Base-by-base conservation (phyloP, 2,797 vertebrate genomes). In the Petrocephalus schoutedeni region DNA sequence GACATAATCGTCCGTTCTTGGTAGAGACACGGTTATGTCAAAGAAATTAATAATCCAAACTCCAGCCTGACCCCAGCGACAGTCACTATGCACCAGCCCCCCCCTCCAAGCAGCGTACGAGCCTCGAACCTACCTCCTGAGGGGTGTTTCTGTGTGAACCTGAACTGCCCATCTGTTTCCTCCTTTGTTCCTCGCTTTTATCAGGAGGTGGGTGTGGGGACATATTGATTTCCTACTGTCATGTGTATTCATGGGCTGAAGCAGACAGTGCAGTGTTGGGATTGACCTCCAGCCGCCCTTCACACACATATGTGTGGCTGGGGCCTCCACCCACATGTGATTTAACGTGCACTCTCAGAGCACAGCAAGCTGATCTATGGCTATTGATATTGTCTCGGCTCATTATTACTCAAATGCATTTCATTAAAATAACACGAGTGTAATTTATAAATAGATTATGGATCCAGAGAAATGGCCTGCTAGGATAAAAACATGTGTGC, bases 331-430 rank as follows among this genome's bases (percentile, higher is more conserved):
- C 19, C 14, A 19, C 28, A 36, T 16, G 54, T 85, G 14, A 85
- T 85, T 85, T 57, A 41, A 7, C 14, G 14, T 41, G 21, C 54
- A 32, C 23, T 85, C 57, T 57, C 12, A 54, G 19, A 53, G 16
- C 2, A 53, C 80, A 85, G 49, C 5, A 12, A 41, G 83, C 21
- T 84, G 21, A 53, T 56, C 82, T 54, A 54, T 14, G 54, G 28
- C 3, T 57, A 85, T 41, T 58, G 84, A 85, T 85, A 58, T 85
- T 58, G 8, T 41, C 28, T 28, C 19, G 53, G 4, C 84, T 57
- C 54, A 36, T 58, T 86, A 64, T 86, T 86, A 86, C 56, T 45
- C n/a, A 49, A 87, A 87, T 64, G 41, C 5, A 87, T 71, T 71
- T 87, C 54, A 36, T 71, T 53, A 71, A 87, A 51, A 87, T 56